These are phyloP conservation scores for Apostichopus japonicus DNA, from an alignment of 35 echinoderm and acorn worm species.

Conservation along the genomic window DNA sequence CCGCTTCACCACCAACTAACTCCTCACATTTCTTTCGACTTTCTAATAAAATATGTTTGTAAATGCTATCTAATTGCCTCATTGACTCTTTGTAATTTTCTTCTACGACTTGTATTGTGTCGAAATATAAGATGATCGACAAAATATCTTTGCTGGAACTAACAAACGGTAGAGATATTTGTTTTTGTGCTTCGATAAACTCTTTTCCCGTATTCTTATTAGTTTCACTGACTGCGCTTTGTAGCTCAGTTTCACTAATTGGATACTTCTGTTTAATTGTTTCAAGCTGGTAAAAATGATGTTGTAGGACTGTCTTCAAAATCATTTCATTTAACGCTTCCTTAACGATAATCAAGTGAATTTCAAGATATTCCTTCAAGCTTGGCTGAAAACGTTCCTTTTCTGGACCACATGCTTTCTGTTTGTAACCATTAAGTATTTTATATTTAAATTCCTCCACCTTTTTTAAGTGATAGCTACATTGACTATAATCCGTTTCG, in stretches of 20 bases:
- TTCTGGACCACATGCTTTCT: neutral
- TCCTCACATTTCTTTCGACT: neutral
- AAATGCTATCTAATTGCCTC: neutral
- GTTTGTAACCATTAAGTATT: neutral
- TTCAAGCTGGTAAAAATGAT: neutral
- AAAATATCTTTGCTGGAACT: neutral
- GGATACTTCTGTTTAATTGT: neutral
- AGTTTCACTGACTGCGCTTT: neutral
- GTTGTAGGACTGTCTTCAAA: neutral
- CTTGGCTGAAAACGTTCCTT: neutral
- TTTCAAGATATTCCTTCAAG: neutral
- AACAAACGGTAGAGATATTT: neutral
- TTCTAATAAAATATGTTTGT: neutral
- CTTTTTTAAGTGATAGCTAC: neutral
- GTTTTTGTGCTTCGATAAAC: neutral
- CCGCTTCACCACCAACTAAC: neutral
- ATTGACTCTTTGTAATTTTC: constrained; percentile 15
- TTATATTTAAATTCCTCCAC: neutral
- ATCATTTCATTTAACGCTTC: neutral
- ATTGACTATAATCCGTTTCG: neutral
- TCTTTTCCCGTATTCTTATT: neutral
- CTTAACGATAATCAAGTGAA: neutral
- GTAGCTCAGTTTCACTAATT: neutral
- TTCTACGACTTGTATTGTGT: neutral
- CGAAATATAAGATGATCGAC: neutral